A percentile compares a stretch with the other conserved stretches of the same genome.
These are phyloP conservation scores for Thera britannica DNA, from an alignment of 2,888 invertebrate species.

Conservation along the genomic window DNA sequence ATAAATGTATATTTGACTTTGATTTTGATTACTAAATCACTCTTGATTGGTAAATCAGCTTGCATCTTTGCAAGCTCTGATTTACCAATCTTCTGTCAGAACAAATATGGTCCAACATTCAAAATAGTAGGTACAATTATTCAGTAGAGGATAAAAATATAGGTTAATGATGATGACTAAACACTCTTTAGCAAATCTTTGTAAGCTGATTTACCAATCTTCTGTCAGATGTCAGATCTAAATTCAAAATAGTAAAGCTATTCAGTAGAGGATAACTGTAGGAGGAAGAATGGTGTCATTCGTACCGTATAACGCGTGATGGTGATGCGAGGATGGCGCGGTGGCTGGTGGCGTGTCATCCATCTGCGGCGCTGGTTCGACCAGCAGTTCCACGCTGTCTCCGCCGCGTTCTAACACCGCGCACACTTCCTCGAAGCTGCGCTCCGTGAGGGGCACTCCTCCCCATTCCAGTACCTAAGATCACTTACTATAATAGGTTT, in stretches of 20 bases:
- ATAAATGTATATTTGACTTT: too few relatives aligned
- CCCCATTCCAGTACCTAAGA: conserved; percentile 95
- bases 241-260: neutral
- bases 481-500: too few relatives aligned
- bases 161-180: too few relatives aligned
- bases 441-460: conserved; percentile 94
- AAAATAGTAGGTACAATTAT: too few relatives aligned
- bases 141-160: too few relatives aligned
- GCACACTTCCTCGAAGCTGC: conserved; percentile 97
- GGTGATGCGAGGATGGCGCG: conserved; percentile 69
- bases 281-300: neutral
- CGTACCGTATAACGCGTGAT: conserved; percentile 86
- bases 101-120: too few relatives aligned
- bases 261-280: neutral
- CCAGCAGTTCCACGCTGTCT: conserved; percentile 93
- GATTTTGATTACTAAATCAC: too few relatives aligned
- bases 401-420: conserved; percentile 95
- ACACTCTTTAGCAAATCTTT: neutral
- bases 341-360: conserved; percentile 82
- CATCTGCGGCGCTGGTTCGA: conserved; percentile 92
- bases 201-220: neutral
- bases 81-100: too few relatives aligned
- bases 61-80: too few relatives aligned
- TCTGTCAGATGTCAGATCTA: neutral
- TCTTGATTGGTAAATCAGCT: too few relatives aligned